Conservation (phyloP, 2,113 vertebrate genomes). For the Crotophaga sulcirostris region DNA sequence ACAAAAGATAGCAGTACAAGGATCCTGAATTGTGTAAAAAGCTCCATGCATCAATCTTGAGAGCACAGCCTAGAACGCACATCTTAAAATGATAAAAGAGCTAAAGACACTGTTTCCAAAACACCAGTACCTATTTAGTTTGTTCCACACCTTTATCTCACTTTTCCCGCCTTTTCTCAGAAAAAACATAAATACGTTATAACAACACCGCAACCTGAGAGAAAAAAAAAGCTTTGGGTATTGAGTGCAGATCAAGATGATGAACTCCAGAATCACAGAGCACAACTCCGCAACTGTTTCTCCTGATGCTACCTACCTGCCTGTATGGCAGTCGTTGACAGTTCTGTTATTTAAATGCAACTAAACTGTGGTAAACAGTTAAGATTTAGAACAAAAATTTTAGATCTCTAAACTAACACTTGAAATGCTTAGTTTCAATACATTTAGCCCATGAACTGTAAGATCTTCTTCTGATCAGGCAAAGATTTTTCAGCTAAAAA, state of each 20-base stretch:
- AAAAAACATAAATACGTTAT: background rate
- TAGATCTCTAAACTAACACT: background rate
- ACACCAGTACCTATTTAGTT: background rate
- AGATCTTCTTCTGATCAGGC: background rate
- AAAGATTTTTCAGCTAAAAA: background rate
- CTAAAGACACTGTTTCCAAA: background rate
- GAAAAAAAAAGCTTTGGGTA: background rate
- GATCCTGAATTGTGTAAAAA: background rate
- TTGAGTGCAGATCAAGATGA: background rate
- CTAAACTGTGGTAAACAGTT: background rate
- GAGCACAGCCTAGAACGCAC: background rate
- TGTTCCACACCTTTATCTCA: background rate
- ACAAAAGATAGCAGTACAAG: background rate
- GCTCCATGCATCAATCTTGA: background rate
- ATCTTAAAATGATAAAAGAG: rapidly evolving
- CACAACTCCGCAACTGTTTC: background rate
- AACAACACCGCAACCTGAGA: background rate
- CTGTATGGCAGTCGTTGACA: background rate
- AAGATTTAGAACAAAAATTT: background rate
- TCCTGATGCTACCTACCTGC: background rate
- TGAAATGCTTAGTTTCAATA: background rate
- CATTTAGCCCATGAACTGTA: background rate
- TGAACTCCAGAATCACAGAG: background rate
- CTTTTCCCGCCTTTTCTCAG: background rate
- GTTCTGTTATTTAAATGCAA: background rate